Conservation (phyloP, 1,140 invertebrate species). For the Pinna nobilis region DNA sequence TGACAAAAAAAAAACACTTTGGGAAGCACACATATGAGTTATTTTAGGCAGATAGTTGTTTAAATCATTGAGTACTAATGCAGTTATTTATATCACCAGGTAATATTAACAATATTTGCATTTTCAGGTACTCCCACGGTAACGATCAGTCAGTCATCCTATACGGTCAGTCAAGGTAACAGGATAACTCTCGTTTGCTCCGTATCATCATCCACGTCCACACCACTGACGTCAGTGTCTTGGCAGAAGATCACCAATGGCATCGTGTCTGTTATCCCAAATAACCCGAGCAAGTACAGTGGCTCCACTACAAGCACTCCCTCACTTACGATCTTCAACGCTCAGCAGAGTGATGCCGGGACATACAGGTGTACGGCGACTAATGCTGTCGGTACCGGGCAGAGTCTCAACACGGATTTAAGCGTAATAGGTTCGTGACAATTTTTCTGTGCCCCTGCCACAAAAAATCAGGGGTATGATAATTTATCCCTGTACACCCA, state of each 20-base stretch:
- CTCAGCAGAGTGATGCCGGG: constrained; percentile 9
- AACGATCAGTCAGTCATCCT: constrained; percentile 25
- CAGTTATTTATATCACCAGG: background rate
- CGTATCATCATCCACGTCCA: constrained; percentile 17
- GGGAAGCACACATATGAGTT: background rate
- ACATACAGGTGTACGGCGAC: constrained; percentile 13
- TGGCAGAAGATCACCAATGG: constrained; percentile 17
- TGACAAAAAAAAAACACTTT: background rate
- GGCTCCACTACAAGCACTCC: constrained; percentile 6
- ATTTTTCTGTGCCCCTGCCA: too few species aligned
- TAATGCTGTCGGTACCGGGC: constrained; percentile 19
- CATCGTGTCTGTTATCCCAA: background rate
- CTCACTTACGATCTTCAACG: constrained; percentile 7
- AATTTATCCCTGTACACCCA: too few species aligned
- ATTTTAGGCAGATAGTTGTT: background rate
- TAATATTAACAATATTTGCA: background rate
- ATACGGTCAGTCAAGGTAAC: constrained; percentile 17
- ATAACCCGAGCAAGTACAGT: background rate
- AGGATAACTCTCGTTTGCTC: constrained; percentile 20
- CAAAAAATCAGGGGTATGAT: too few species aligned
- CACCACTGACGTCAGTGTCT: background rate
- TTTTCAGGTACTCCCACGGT: constrained; percentile 29
- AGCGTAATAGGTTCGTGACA: background rate
- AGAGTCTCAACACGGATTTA: constrained; percentile 8
- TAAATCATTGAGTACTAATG: background rate